These are phyloP conservation scores for Halcyon leucocephala DNA, from an alignment of 2,797 vertebrate species.

Conservation along the genomic window DNA sequence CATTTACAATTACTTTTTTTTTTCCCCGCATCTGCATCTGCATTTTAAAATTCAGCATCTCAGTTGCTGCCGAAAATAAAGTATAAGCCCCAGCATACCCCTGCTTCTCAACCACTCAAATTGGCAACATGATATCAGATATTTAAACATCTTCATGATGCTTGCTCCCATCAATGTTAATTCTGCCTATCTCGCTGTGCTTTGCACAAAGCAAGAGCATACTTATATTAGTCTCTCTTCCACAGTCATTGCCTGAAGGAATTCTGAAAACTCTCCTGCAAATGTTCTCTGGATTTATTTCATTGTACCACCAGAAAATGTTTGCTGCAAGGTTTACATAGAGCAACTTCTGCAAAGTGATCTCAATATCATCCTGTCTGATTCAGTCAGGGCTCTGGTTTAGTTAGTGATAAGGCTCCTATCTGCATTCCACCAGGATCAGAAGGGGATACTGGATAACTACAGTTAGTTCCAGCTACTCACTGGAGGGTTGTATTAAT, in stretches of 20 bases:
- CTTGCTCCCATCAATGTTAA: not conserved
- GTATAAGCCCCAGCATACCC: not conserved
- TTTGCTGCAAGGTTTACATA: constrained; percentile 35
- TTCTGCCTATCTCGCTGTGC: not conserved
- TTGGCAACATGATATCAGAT: not conserved
- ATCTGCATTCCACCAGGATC: constrained; percentile 15
- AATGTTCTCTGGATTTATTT: constrained; percentile 47
- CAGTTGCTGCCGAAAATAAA: not conserved
- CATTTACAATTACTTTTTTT: not conserved
- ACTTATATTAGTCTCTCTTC: not conserved
- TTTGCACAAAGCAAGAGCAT: not conserved
- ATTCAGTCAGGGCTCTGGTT: constrained; percentile 13
- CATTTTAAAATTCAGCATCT: not conserved
- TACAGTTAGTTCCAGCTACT: not conserved
- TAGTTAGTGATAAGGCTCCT: not conserved
- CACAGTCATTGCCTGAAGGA: constrained; percentile 42
- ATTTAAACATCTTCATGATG: not conserved
- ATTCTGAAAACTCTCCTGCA: constrained; percentile 39
- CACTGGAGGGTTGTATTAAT: not conserved
- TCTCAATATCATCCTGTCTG: constrained; percentile 8
- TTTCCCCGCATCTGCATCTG: not conserved
- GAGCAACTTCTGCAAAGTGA: constrained; percentile 27
- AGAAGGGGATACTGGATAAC: not conserved
- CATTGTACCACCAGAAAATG: constrained; percentile 34
- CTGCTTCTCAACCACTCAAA: not conserved